Percentiles rank a stretch among this genome's conserved stretches.
Evolutionary conservation across 2,888 invertebrate genomes (phyloP).

Genomic region (Galerucella nymphaeae): DNA sequence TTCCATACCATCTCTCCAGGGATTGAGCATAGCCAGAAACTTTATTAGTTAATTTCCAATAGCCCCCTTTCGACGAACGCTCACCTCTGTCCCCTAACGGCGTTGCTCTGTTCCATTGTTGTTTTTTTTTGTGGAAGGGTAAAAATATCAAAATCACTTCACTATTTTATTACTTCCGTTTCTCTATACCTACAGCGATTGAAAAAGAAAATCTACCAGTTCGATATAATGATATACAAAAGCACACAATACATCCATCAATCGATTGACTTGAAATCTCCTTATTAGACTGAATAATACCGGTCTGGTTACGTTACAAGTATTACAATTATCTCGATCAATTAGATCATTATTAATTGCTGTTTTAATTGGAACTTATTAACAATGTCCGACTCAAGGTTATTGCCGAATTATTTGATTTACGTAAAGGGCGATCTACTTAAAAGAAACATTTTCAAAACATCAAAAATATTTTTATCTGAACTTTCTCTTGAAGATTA

Average conservation of each 20-base stretch:
- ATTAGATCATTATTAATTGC: slow-evolving; percentile 5
- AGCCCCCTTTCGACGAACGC: no score
- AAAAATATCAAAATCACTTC: no score
- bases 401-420: neutral
- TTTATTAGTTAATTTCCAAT: no score
- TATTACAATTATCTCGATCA: slow-evolving; percentile 8
- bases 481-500: no score
- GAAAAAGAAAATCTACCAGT: neutral
- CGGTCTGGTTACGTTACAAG: neutral
- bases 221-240: neutral
- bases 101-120: no score
- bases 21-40: no score
- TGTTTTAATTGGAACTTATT: slow-evolving; percentile 3
- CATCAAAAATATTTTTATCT: no score
- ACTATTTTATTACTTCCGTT: no score
- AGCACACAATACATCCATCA: neutral
- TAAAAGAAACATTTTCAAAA: neutral
- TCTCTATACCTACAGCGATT: neutral
- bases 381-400: neutral
- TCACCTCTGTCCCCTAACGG: no score
- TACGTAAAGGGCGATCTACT: neutral
- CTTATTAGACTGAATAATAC: neutral
- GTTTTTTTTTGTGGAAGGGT: no score
- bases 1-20: no score
- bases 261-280: slow-evolving; percentile 2